Evolutionary conservation across 2,113 vertebrate genomes (phyloP), one percentile per base, ranked within the genome.

Genomic region (Syngnathus typhle): DNA sequence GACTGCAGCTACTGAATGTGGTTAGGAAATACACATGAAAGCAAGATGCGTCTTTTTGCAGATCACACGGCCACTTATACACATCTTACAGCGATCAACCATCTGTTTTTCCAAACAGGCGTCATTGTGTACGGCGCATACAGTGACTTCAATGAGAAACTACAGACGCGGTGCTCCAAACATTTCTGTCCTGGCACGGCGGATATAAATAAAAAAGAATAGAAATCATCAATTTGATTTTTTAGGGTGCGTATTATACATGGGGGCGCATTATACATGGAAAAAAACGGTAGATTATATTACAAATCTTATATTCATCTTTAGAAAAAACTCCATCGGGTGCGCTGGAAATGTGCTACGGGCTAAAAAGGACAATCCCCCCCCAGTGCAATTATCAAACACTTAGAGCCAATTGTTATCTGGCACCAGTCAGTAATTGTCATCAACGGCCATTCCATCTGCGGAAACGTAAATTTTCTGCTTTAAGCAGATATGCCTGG

Each of bases 81-180:
- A 27, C 21, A 23, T 55, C 23, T 23, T 5, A 4, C 11, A 27
- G 52, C 21, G 12, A 23, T 4, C 11, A 54, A 64, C n/a, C 10
- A 39, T 12, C 16, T 16, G 6, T 36, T 64, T 21, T 65, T 61
- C 72, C 69, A 78, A 41, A 23, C 51, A 43, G 52, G 51, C 12
- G 59, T 60, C 69, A 70, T 65, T 56, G 61, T 55, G 75, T 68
- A 23, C 3, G 59, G 27, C 39, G 36, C 38, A 66, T 47, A 55
- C 41, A 3, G 41, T 13, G 41, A 65, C 32, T 66, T 18, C 68
- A 67, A 75, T 71, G 49, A 67, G 32, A 56, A 49, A 52, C 54
- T 36, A 56, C 39, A 62, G 46, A 65, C 68, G 44, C 51, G 72
- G n/a, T 18, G 18, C 60, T 68, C 60, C 59, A 63, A 56, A 63